Evolutionary conservation across 2,113 vertebrate species (phyloP).

Genomic region (Gorsachius goisagi): DNA sequence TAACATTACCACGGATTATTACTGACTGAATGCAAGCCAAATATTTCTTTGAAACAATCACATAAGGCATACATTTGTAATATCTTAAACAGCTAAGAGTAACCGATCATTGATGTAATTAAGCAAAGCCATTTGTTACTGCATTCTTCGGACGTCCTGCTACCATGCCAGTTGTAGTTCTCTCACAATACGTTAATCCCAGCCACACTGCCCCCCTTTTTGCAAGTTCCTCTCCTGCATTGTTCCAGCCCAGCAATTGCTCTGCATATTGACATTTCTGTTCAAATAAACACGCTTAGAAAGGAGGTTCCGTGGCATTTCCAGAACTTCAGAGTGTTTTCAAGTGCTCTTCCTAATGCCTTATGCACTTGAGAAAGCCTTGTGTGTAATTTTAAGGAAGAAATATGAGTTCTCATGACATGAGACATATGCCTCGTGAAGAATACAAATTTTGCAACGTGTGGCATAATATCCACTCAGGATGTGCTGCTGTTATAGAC

Average conservation of each 20-base stretch:
- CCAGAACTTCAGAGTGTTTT: not conserved
- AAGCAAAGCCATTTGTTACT: not conserved
- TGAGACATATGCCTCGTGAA: not conserved
- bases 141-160: not conserved
- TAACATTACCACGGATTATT: not conserved
- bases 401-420: not conserved
- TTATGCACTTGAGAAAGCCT: not conserved
- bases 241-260: not conserved
- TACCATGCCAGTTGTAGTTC: not conserved
- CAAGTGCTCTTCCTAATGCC: not conserved
- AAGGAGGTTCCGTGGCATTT: slow-evolving; percentile 31
- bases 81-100: not conserved
- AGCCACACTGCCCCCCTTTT: not conserved
- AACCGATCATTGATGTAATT: not conserved
- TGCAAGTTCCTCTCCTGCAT: not conserved
- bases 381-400: not conserved
- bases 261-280: not conserved
- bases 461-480: not conserved
- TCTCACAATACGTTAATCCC: not conserved
- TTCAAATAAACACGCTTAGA: not conserved
- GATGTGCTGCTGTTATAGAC: not conserved
- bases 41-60: not conserved
- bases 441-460: not conserved
- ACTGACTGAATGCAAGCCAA: not conserved
- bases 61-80: not conserved